Base-by-base conservation (phyloP, 2,888 invertebrate species). In the Megalurothrips usitatus region DNA sequence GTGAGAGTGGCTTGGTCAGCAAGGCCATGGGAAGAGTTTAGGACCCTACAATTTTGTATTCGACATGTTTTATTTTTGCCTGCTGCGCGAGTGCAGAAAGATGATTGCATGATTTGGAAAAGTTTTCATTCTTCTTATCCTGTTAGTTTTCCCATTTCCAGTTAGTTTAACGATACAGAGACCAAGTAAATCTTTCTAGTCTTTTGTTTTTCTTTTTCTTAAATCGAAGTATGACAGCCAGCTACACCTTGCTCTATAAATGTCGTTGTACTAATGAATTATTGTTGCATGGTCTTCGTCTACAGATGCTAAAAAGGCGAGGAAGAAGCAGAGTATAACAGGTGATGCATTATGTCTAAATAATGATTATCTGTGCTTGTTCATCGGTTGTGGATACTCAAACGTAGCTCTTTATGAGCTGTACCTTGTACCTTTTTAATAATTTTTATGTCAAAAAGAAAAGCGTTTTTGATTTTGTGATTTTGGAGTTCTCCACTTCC, bases 251-350 rank as follows among this genome's bases (percentile, higher is more conserved):
- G 68, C 23, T 75, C 68, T 26, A 17, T 75, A 75, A 75, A 75
- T 75, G 68, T 75, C 14, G 58, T 58, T 23, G 68, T 75, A 26
- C 23, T 75, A 75, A 23, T 75, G 26, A 75, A 26, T 23, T 26
- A 26, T 75, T 75, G 89, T 88, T 86, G 86, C 87, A 87, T 87
- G 86, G 88, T 86, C 85, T 84, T 87, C 87, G 87, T 88, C 87
- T 87, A 87, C 91, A 96, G 96, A 96, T 92, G 95, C 94, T 92
- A 96, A 96, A 95, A 96, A 96, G 93, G 94, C 94, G 91, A 93
- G 94, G 92, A 94, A 94, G 92, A 95, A 94, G 92, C 96, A 95
- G 92, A 95, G 94, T 89, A 89, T 94, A 89, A 90, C 94, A 91
- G 95, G 95, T 95, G 94, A 95, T 75, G 82, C 83, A 82, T 81